Evolutionary conservation across 92 coral and sea anemone species (phyloP), one percentile per base, ranked within the genome.

Genomic region (Heteractis magnifica): DNA sequence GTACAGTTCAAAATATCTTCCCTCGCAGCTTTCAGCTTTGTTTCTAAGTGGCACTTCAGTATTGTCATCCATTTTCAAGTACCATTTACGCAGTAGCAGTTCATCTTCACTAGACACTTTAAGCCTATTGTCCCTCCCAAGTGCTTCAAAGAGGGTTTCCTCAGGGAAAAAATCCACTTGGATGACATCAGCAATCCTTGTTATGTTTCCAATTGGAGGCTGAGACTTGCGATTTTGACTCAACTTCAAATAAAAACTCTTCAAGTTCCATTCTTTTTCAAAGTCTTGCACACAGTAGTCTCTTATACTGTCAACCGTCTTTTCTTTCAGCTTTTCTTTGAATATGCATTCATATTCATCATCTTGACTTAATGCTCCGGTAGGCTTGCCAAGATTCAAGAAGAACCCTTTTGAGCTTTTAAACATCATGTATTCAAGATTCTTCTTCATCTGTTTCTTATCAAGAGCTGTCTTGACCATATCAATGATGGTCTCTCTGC

Each of bases 81-180:
- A 68, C 73, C 73, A 68, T 26, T 26, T 68, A 26, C 73, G 49
- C 20, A 68, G 73, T 13, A 68, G 73, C 49, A 68, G 73, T 23
- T 68, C 73, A 68, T 68, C 5, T 10, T 68, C 16, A 68, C 14
- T 68, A 6, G 50, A 68, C 49, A 68, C 73, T 68, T 5, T 68
- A 8, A 68, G 49, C 73, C 73, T 23, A 68, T 68, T 68, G 49
- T 68, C 73, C 49, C 73, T 68, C 44, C 73, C 73, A 0, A 68
- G 14, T 68, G 73, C 73, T 68, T 68, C 73, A 68, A 68, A 68
- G 48, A 68, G 73, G 4, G 48, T 68, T 68, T 68, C 73, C 23
- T 68, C 73, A 20, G 73, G 73, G 73, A 68, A 23, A 26, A 68
- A 68, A 26, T 68, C 73, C 6, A 68, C 73, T 68, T 68, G 73